Evolutionary conservation across 2,888 invertebrate genomes (phyloP).

Genomic region (Dynastes tityus): DNA sequence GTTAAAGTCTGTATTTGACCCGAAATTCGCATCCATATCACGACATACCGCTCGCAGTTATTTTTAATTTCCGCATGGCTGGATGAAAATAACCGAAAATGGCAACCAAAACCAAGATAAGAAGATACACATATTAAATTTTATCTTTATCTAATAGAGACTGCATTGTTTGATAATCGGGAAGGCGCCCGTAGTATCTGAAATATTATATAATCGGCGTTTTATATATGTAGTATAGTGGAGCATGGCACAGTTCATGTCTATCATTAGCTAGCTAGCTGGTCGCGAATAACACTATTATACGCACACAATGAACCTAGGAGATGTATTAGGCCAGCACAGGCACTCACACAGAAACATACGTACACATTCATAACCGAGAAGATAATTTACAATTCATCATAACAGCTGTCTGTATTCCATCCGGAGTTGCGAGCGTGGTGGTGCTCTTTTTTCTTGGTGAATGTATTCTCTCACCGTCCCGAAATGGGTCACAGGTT

Average conservation of each 20-base stretch:
- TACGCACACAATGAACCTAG: conserved; percentile 5
- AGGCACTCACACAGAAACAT: background rate
- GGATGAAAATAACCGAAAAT: conserved; percentile 15
- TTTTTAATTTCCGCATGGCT: conserved; percentile 17
- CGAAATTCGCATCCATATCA: background rate
- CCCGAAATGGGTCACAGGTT: conserved; percentile 53
- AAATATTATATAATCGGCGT: conserved; percentile 42
- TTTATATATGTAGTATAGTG: conserved; percentile 8
- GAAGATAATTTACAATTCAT: conserved; percentile 47
- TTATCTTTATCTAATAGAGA: conserved; percentile 41
- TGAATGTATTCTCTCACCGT: conserved; percentile 52
- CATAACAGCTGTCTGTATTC: conserved; percentile 61
- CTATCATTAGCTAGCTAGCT: conserved; percentile 22
- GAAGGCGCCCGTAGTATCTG: conserved; percentile 41
- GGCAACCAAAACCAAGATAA: conserved; percentile 22
- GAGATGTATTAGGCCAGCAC: conserved; percentile 4
- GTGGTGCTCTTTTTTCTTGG: conserved; percentile 53
- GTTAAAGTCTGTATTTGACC: background rate
- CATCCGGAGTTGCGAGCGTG: conserved; percentile 59
- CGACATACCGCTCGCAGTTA: background rate
- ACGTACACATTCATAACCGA: background rate
- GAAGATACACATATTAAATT: conserved; percentile 29
- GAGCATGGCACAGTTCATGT: conserved; percentile 35
- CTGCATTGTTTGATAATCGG: conserved; percentile 42
- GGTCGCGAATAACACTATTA: conserved; percentile 31